phyloP scores from a whole-genome alignment of 2,888 invertebrate genomes.

The Hydrotaea diabolus region DNA sequence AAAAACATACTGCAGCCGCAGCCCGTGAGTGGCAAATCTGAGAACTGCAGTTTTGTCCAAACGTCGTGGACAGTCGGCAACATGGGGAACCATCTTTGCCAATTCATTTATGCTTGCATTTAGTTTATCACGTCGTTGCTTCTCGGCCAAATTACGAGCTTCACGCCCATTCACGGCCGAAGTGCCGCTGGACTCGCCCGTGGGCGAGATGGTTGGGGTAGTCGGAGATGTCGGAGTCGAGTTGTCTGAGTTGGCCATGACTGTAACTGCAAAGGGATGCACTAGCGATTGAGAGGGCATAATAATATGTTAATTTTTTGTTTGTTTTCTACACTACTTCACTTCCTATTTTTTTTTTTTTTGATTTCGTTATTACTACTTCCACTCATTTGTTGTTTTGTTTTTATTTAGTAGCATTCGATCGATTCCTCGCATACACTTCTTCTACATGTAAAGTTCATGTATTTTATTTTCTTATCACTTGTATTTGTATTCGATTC shows the following conservation, averaged over 20 bases:
- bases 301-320: slow-evolving; percentile 14
- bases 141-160: slow-evolving; percentile 93
- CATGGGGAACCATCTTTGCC: slow-evolving; percentile 90
- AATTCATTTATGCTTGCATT: slow-evolving; percentile 92
- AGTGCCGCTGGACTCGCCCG: slow-evolving; percentile 9
- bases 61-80: slow-evolving; percentile 89
- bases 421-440: slow-evolving; percentile 14
- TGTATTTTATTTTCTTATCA: slow-evolving; percentile 29
- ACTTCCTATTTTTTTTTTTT: no score
- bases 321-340: neutral
- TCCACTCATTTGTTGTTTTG: slow-evolving; percentile 40
- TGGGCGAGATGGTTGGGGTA: neutral
- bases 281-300: slow-evolving; percentile 53
- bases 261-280: slow-evolving; percentile 43
- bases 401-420: slow-evolving; percentile 50
- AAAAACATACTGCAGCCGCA: slow-evolving; percentile 87
- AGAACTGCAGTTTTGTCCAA: slow-evolving; percentile 95
- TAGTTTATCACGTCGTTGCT: slow-evolving; percentile 93
- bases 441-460: slow-evolving; percentile 7
- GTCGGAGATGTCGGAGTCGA: slow-evolving; percentile 15
- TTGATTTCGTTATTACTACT: neutral
- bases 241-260: slow-evolving; percentile 45
- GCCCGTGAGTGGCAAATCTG: slow-evolving; percentile 91
- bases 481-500: slow-evolving; percentile 37
- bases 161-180: slow-evolving; percentile 84